phyloP scores from a whole-genome alignment of 2,113 vertebrate genomes.

The Thunnus maccoyii region DNA sequence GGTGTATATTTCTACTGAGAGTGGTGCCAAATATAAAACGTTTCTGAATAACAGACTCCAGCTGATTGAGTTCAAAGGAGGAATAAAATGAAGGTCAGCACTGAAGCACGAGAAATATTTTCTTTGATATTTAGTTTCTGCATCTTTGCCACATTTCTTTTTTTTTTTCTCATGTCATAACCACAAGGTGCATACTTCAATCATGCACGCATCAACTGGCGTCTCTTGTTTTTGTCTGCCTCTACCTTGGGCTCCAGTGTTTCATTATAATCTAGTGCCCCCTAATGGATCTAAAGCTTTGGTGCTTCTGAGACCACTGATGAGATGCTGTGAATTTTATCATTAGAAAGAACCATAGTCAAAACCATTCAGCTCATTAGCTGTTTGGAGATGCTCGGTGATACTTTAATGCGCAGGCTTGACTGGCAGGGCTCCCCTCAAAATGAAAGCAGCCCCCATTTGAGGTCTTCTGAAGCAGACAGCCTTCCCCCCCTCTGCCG shows the following conservation, averaged over 20 bases:
- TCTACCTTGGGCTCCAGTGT: neutral
- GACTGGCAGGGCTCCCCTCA: constrained; percentile 16
- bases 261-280: constrained; percentile 78
- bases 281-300: constrained; percentile 60
- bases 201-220: constrained; percentile 6
- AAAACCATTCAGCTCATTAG: constrained; percentile 9
- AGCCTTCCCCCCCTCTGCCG: neutral
- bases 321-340: constrained; percentile 19
- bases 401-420: constrained; percentile 26
- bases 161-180: constrained; percentile 12
- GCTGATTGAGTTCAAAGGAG: constrained; percentile 40
- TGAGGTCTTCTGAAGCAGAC: constrained; percentile 15
- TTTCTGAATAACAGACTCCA: constrained; percentile 29
- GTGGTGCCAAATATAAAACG: constrained; percentile 17
- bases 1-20: constrained; percentile 27
- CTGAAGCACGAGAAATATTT: constrained; percentile 23
- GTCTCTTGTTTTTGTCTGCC: neutral
- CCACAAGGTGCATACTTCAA: constrained; percentile 5
- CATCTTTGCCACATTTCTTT: constrained; percentile 13
- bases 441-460: constrained; percentile 45
- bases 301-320: constrained; percentile 20
- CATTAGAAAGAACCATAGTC: constrained; percentile 1
- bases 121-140: constrained; percentile 34
- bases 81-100: constrained; percentile 41
- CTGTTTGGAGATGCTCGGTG: constrained; percentile 21